Conservation (phyloP, 1,140 invertebrate genomes). For the Drosophila serrata region DNA sequence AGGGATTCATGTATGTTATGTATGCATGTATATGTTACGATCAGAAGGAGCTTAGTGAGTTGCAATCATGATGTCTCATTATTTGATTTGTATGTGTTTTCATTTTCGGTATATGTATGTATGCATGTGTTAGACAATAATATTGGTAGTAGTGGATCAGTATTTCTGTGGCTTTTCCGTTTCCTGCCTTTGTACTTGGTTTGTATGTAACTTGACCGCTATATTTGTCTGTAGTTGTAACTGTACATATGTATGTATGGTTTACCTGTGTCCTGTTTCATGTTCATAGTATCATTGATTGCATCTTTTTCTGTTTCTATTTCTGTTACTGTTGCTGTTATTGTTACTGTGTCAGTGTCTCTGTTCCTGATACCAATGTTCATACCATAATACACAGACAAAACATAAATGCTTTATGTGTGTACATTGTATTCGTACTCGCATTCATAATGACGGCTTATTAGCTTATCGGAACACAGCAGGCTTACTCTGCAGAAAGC, state of each 20-base stretch:
- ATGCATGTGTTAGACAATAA: neutral
- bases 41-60: constrained; percentile 6
- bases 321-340: constrained; percentile 20
- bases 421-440: constrained; percentile 66
- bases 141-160: neutral
- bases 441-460: constrained; percentile 46
- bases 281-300: constrained; percentile 1
- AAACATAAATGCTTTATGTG: constrained; percentile 70
- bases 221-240: constrained; percentile 5
- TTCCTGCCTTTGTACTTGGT: neutral
- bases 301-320: constrained; percentile 18
- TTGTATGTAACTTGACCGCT: constrained; percentile 8
- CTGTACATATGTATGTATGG: neutral
- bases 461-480: constrained; percentile 67
- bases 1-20: constrained; percentile 22
- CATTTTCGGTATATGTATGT: constrained; percentile 3
- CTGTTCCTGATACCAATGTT: constrained; percentile 49
- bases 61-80: constrained; percentile 13
- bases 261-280: constrained; percentile 1
- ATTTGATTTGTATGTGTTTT: constrained; percentile 12
- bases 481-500: constrained; percentile 84
- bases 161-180: neutral
- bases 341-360: constrained; percentile 21
- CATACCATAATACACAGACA: constrained; percentile 77
- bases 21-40: constrained; percentile 23